Evolutionary conservation across 2,797 vertebrate species (phyloP), one percentile per base, ranked within the genome.

Genomic region (Eremophila alpestris): DNA sequence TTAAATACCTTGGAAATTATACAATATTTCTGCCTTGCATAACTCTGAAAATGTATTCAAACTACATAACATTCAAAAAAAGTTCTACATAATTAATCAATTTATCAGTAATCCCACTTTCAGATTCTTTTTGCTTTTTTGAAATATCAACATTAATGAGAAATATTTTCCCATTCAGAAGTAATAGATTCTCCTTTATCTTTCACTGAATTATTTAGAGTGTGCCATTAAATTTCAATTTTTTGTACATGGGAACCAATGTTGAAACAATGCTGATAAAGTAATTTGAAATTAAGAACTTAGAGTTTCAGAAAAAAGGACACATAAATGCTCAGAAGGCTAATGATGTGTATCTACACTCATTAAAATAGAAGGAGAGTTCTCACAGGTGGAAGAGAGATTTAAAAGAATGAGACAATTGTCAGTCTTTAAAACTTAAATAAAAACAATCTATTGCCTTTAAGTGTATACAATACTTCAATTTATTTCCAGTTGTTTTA

Each of bases 61-160:
- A 26, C 4, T n/a, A 19, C 5, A 16, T 20, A 49, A 40, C 4
- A 22, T 52, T 56, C 0, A 0, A 62, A 81, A 76, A 30, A 13
- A 4, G 0, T n/a, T 63, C 14, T 52, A 12, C 46, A 46, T 45
- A 62, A 62, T 63, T 38, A 48, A 56, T 23, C 1, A 8, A 5
- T 4, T 54, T 41, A 30, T 58, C 36, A 79, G 22, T 32, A 23
- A 49, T 71, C 40, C 0, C 8, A 46, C 5, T 41, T 27, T 34
- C 40, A 51, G 12, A 15, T 1, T 48, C 3, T 41, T 38, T 38
- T 38, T 36, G 9, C 26, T 40, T 74, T 45, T 32, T 12, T 24
- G 3, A 29, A 63, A 38, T 23, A 34, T 26, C 11, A 24, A 1
- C 17, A 6, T 1, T 52, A 54, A 29, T 36, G 29, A 70, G 8